A percentile compares a stretch with the other conserved stretches of the same genome.
phyloP scores from a whole-genome alignment of 2,888 invertebrate genomes.

The Leucophenga montana region DNA sequence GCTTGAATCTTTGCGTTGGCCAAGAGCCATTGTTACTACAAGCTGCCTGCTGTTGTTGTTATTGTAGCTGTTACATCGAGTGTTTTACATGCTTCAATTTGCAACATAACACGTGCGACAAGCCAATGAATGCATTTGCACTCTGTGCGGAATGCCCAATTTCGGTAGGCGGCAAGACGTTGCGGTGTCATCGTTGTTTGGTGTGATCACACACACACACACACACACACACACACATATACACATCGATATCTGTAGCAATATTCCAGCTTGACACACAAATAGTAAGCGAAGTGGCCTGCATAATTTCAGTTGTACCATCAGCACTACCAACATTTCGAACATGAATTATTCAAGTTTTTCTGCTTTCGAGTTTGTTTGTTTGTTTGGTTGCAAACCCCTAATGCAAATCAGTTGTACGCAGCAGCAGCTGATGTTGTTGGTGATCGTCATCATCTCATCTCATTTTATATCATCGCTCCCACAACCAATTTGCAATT shows the following conservation, averaged over 20 bases:
- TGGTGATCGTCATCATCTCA: constrained; percentile 1
- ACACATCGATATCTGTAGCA: too few relatives aligned
- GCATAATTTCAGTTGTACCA: background rate
- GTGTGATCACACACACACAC: constrained; percentile 17
- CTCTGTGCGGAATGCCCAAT: constrained; percentile 12
- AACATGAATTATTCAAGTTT: constrained; percentile 26
- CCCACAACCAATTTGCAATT: constrained; percentile 48
- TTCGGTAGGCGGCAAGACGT: constrained; percentile 7
- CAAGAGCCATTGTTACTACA: constrained; percentile 46
- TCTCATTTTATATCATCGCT: too few relatives aligned
- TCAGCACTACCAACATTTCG: background rate
- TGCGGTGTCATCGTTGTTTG: background rate
- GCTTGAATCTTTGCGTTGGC: constrained; percentile 36
- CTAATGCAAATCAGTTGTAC: too few relatives aligned
- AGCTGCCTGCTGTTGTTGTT: constrained; percentile 25
- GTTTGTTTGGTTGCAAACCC: background rate
- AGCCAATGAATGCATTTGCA: constrained; percentile 4
- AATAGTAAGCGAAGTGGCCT: too few relatives aligned
- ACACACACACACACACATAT: background rate
- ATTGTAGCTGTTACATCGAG: constrained; percentile 20
- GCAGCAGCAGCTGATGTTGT: constrained; percentile 22
- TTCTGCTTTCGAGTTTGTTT: background rate
- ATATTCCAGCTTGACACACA: too few relatives aligned
- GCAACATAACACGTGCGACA: constrained; percentile 38
- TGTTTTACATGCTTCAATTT: constrained; percentile 41